Evolutionary conservation across 2,888 invertebrate genomes (phyloP), one percentile per base, ranked within the genome.

Genomic region (Luffia ferchaultella): DNA sequence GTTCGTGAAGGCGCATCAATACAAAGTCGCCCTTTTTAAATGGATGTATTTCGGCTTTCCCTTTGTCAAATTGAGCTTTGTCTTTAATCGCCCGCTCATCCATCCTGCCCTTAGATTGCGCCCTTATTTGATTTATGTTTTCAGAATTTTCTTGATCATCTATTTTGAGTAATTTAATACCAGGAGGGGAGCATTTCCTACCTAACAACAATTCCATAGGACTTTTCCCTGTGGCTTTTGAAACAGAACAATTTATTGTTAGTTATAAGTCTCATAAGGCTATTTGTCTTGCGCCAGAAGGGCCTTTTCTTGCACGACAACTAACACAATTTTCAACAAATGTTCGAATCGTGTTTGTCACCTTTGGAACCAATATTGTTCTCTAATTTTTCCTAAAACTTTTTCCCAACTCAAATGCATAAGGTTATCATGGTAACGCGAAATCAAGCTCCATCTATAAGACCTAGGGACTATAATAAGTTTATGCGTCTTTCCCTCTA

Each of bases 181-280:
- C 12, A 9, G 59, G 17, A 0, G 59, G 59, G 30, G 58, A 47
- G 2, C 44, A 46, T 9, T 44, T 43, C 9, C 30, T 47, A 1
- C 61, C 61, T 0, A 66, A 57, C 1, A 66, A 7, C 0, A 61
- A 20, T 16, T 68, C 64, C 0, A 65, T 48, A 0, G 60, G 62
- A 30, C 56, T 58, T 1, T 60, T 52, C 46, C 58, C 60, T 0
- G 61, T 64, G 1, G 57, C 57, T 1, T 60, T 47, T 53, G 56
- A 53, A 0, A 54, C 44, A 0, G 62, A 60, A 43, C 58, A 55
- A 53, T 64, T 65, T 1, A 64, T 42, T 1, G 62, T 58, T 1
- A 63, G 49, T 46, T 64, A 64, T 3, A 62, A 49, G 2, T 64
- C 61, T 3, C 47, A 54, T 30, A 63, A 20, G 19, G 59, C 53